Conservation (phyloP, 2,797 vertebrate genomes). For the Mionectes olivaceus region DNA sequence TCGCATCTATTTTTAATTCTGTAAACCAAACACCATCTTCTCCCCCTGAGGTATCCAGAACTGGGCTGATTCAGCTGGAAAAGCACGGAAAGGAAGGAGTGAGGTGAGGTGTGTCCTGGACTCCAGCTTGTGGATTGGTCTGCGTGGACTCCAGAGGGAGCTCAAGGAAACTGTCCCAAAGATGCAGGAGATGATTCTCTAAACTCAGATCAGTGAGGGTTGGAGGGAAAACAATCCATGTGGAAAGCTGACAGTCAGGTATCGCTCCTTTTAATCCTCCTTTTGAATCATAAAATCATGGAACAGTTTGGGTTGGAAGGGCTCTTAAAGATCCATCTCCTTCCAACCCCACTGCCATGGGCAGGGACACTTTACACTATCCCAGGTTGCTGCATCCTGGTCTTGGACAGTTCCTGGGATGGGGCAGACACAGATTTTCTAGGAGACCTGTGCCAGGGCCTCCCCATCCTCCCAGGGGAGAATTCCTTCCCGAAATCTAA, state of each 20-base stretch:
- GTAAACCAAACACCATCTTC: background rate
- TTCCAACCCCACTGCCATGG: too few species aligned
- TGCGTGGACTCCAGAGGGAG: background rate
- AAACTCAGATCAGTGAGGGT: background rate
- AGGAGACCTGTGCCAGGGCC: accelerated
- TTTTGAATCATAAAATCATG: background rate
- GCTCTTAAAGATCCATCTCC: accelerated
- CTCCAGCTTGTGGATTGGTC: background rate
- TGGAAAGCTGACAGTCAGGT: background rate
- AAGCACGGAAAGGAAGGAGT: background rate
- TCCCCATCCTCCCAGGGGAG: accelerated
- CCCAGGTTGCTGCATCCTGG: accelerated
- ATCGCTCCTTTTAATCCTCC: background rate
- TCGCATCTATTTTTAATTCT: background rate
- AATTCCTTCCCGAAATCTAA: background rate
- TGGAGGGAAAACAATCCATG: background rate
- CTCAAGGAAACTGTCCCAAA: background rate
- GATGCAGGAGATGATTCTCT: background rate
- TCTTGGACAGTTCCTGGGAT: background rate
- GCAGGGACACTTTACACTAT: accelerated
- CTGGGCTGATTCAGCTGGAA: background rate
- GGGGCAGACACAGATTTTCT: background rate
- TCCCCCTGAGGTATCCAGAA: background rate
- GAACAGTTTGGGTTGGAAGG: background rate
- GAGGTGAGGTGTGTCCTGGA: background rate